These are phyloP conservation scores for Opisthocomus hoazin DNA, from an alignment of 2,113 vertebrate species.

Conservation along the genomic window DNA sequence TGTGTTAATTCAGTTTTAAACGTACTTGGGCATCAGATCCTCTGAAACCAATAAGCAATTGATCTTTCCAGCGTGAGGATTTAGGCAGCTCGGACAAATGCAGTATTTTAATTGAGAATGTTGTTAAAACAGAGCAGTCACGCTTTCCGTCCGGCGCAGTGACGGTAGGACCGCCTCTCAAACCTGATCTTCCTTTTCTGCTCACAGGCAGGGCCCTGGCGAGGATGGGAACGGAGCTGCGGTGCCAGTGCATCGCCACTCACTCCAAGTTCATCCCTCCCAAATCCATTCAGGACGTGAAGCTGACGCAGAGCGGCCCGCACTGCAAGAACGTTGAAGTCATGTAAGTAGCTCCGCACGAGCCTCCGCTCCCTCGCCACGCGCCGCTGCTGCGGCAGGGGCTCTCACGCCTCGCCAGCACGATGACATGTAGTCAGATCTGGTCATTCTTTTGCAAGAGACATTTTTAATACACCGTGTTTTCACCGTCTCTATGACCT, in stretches of 20 bases:
- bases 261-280: conserved; percentile 73
- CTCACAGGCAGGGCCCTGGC: conserved; percentile 60
- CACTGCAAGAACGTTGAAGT: conserved; percentile 85
- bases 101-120: background rate
- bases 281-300: conserved; percentile 73
- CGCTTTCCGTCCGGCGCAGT: background rate
- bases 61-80: rapidly evolving
- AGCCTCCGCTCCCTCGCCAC: no score
- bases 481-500: rapidly evolving
- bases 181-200: background rate
- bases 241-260: conserved; percentile 83
- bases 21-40: background rate
- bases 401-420: background rate
- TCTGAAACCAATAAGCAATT: background rate
- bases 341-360: conserved; percentile 78
- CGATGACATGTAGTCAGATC: background rate
- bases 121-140: background rate
- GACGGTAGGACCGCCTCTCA: background rate
- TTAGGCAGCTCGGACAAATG: background rate
- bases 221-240: conserved; percentile 69
- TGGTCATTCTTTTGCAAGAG: background rate
- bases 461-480: rapidly evolving
- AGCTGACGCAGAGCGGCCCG: conserved; percentile 79
- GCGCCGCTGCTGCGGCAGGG: background rate
- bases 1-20: background rate